Base-by-base conservation (phyloP, 1,140 invertebrate genomes). In the Drosophila pachea region DNA sequence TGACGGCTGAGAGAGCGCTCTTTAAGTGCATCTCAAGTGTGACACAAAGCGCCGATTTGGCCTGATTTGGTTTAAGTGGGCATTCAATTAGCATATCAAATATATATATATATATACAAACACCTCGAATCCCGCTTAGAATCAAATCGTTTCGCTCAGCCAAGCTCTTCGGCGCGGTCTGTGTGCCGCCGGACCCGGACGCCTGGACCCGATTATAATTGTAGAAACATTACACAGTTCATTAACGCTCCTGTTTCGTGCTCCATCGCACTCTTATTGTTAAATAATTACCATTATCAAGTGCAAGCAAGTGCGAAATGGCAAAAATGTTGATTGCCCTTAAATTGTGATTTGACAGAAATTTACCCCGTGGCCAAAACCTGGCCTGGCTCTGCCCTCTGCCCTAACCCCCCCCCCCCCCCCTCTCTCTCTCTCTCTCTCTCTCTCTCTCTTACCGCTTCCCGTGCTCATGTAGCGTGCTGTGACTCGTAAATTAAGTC, bases 241-340 rank as follows among this genome's bases (percentile, higher is more conserved):
- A 83, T 83, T 83, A 75, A 64, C 60, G 73, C 55, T 43, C 67
- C 29, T 49, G 14, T 73, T 78, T 73, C 62, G 62, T 69, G 79
- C 79, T 78, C 56, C 74, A 76, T 73, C 58, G 75, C 71, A 74
- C 79, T 65, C 47, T 74, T 69, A 84, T 78, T 84, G 81, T 84
- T 83, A 84, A 65, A 84, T 78, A 83, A 83, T 84, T 84, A 61
- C 48, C 75, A 83, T 83, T 83, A 78, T 78, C 61, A 66, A 82
- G 65, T 68, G 78, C 79, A 84, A 68, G 82, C 76, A 78, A 78
- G 75, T 59, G 75, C 78, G 63, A 75, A 75, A 75, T 75, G 53
- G 53, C 74, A 69, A 65, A 61, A 78, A 50, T 78, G 50, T 59
- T 82, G 74, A 83, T 83, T 77, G 70, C 78, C 55, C 64, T 78